Percentiles rank a stretch among this genome's conserved stretches.
phyloP scores from a whole-genome alignment of 2,113 vertebrate genomes.

The Hyaena hyaena region DNA sequence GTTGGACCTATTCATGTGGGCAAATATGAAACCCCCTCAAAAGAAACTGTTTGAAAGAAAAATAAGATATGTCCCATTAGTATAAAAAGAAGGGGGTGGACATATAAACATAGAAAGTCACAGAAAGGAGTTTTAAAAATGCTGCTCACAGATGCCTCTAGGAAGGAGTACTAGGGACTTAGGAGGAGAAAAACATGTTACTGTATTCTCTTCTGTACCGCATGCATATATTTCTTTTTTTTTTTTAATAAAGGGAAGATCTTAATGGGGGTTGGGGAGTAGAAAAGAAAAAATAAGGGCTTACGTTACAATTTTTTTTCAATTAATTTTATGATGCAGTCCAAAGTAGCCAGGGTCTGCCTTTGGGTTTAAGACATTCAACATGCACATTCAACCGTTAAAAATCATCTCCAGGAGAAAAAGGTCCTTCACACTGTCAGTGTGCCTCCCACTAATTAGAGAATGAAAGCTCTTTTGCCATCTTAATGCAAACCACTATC shows the following conservation, averaged over 20 bases:
- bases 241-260: not conserved
- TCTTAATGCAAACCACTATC: conserved; percentile 48
- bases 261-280: not conserved
- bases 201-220: not conserved
- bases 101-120: not conserved
- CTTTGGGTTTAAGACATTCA: conserved; percentile 20
- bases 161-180: not conserved
- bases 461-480: conserved; percentile 14
- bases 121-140: not conserved
- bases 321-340: conserved; percentile 41
- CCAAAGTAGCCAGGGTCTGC: not conserved
- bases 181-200: not conserved
- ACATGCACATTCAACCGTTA: not conserved
- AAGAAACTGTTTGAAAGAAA: not conserved
- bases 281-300: not conserved
- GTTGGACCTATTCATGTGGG: not conserved
- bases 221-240: not conserved
- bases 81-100: not conserved
- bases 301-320: not conserved
- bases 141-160: not conserved
- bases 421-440: conserved; percentile 53
- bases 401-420: conserved; percentile 53
- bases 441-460: conserved; percentile 58
- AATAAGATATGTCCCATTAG: not conserved
- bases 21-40: not conserved